Conservation (phyloP, 1,140 invertebrate genomes). For the Samia ricini region DNA sequence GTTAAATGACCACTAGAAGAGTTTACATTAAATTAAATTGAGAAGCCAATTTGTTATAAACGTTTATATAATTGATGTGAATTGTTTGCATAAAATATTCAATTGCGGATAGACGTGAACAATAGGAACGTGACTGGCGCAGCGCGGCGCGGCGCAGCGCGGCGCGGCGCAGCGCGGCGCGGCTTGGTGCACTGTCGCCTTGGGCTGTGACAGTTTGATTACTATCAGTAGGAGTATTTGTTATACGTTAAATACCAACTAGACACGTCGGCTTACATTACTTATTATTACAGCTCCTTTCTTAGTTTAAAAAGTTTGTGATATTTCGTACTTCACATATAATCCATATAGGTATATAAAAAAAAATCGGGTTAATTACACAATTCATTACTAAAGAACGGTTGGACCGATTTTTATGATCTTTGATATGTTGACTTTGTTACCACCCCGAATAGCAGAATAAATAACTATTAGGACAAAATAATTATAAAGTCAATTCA, state of each 20-base stretch:
- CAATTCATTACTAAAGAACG: neutral
- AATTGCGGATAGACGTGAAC: conserved; percentile 50
- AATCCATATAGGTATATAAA: neutral
- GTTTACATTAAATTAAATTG: neutral
- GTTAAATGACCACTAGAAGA: too few species aligned
- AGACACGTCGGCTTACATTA: conserved; percentile 27
- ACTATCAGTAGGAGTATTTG: conserved; percentile 8
- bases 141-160: conserved; percentile 20
- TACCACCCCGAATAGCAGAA: too few species aligned
- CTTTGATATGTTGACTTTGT: too few species aligned
- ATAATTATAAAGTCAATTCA: too few species aligned
- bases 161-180: conserved; percentile 20
- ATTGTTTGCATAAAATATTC: conserved; percentile 25
- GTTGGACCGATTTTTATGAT: too few species aligned
- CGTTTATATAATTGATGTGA: neutral
- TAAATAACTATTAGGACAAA: too few species aligned
- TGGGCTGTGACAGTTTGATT: neutral
- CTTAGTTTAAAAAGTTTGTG: neutral
- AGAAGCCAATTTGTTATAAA: neutral
- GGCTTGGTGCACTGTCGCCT: conserved; percentile 44
- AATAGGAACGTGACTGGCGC: conserved; percentile 53
- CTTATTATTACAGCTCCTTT: conserved; percentile 10
- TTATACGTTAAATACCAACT: conserved; percentile 33
- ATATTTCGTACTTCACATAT: neutral
- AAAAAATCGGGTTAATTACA: too few species aligned